phyloP scores from a whole-genome alignment of 1,140 invertebrate species.

The Aricia agestis region DNA sequence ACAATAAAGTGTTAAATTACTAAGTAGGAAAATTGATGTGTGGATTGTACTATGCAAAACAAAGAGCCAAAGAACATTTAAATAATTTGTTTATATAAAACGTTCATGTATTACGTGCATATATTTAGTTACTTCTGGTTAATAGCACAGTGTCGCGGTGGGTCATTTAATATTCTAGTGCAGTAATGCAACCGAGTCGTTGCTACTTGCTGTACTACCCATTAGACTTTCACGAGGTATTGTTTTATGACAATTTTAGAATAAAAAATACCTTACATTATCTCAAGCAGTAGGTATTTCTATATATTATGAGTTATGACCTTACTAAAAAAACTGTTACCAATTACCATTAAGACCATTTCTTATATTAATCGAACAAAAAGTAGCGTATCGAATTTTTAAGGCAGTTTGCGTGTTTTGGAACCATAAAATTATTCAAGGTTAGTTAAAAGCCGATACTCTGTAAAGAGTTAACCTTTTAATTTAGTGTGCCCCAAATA shows the following conservation, averaged over 20 bases:
- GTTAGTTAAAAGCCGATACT: neutral
- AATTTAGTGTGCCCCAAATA: neutral
- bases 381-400: neutral
- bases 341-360: neutral
- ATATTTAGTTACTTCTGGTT: neutral
- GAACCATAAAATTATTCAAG: constrained; percentile 11
- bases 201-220: neutral
- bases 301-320: too few species aligned
- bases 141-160: neutral
- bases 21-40: too few species aligned
- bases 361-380: neutral
- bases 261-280: too few species aligned
- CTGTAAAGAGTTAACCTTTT: neutral
- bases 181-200: neutral
- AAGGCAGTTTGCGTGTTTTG: neutral
- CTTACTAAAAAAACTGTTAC: too few species aligned
- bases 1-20: neutral
- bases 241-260: neutral
- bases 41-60: neutral
- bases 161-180: constrained; percentile 3
- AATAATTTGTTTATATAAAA: neutral
- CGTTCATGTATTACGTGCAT: neutral
- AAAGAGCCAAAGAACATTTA: neutral
- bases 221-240: neutral
- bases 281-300: too few species aligned